Evolutionary conservation across 2,797 vertebrate genomes (phyloP), one percentile per base, ranked within the genome.

Genomic region (Smutsia temminckii): DNA sequence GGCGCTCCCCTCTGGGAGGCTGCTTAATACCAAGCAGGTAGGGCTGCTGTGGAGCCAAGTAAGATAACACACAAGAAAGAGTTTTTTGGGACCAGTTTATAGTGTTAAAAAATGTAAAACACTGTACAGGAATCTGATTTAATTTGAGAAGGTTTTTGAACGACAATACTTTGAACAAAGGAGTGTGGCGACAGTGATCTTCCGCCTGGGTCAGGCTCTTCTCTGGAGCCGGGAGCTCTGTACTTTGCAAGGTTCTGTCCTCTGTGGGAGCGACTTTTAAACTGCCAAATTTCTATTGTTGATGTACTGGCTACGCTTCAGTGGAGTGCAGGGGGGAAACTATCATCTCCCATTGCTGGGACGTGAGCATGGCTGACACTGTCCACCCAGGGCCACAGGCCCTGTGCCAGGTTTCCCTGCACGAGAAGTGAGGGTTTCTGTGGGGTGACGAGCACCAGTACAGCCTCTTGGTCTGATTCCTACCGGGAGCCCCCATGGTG

Each of bases 401-500:
- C 55, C 18, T 25, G 42, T 6, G 27, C 10, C 18, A 72, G 49
- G 74, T 59, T 23, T 61, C 37, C 8, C 27, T 42, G 23, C 25
- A 8, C 1, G 8, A 23, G 49, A 64, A 20, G 8, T n/a, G 49
- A 34, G 1, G 29, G 10, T 6, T 29, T 57, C 46, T 64, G 5
- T 14, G 4, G 3, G 57, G 49, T 69, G 49, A n/a, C 40, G 34
- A 57, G 69, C 3, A 12, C 61, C 13, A 1, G 32, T 8, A 4
- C 3, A 7, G 1, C 55, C 64, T 42, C 14, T 25, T 25, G 40
- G 20, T 25, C 20, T 27, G 7, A n/a, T 14, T 16, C 34, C 21
- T 25, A 6, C 29, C 5, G 9, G 25, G 55, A 64, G 25, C 18
- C 23, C n/a, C 32, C 25, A 8, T 1, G 2, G 40, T 1, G 2